These are phyloP conservation scores for Bugulina stolonifera DNA, from an alignment of 2,888 invertebrate species.

Conservation along the genomic window DNA sequence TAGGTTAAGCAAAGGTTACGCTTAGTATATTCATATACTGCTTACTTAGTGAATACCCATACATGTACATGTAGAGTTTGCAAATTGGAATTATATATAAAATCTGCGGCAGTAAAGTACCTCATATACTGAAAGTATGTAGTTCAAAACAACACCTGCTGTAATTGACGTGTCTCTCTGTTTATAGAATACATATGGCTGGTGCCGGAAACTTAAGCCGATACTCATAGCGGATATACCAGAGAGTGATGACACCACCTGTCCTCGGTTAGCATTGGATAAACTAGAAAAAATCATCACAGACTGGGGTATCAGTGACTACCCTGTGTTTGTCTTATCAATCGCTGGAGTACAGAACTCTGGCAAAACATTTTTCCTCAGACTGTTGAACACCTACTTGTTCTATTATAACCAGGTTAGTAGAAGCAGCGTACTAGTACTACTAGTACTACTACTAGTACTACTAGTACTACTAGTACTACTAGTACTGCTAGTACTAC, in stretches of 20 bases:
- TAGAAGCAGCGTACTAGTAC: background rate
- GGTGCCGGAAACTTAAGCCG: background rate
- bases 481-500: background rate
- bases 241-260: background rate
- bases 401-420: background rate
- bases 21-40: too few species aligned
- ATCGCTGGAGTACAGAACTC: background rate
- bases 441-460: background rate
- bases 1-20: too few species aligned
- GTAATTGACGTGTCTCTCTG: too few species aligned
- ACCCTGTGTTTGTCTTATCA: background rate
- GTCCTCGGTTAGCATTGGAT: background rate
- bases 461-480: background rate
- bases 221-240: background rate
- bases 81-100: too few species aligned
- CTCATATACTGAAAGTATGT: too few species aligned
- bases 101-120: too few species aligned
- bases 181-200: background rate
- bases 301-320: background rate
- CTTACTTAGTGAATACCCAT: too few species aligned
- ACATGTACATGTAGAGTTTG: too few species aligned
- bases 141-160: too few species aligned
- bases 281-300: background rate
- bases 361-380: background rate
- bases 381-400: background rate